Evolutionary conservation across 2,797 vertebrate species (phyloP).

Genomic region (Thamnophis elegans): DNA sequence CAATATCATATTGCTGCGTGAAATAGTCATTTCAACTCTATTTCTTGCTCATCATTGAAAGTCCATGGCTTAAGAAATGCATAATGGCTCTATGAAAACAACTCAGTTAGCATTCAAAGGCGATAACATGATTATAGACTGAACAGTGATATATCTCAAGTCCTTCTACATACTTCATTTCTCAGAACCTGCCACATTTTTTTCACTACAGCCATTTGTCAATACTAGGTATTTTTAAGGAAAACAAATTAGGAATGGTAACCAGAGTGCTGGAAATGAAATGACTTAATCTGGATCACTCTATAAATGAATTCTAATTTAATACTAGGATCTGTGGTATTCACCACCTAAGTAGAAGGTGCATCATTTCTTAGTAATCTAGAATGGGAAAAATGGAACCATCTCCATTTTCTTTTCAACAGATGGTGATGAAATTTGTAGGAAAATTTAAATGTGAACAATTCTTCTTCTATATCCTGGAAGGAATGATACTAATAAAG

Average conservation of each 20-base stretch:
- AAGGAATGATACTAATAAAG: background rate
- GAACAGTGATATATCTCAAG: background rate
- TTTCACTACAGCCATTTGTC: background rate
- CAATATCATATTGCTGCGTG: background rate
- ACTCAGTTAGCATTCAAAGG: background rate
- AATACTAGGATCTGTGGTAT: background rate
- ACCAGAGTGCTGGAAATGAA: background rate
- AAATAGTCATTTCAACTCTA: background rate
- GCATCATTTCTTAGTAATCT: background rate
- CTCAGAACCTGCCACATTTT: background rate
- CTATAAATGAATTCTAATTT: background rate
- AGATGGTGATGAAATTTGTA: background rate
- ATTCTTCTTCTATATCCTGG: background rate
- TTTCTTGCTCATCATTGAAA: background rate
- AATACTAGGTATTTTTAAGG: background rate
- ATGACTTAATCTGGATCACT: background rate
- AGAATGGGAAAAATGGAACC: background rate
- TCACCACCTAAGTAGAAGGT: background rate
- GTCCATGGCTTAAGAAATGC: background rate
- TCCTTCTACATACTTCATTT: background rate
- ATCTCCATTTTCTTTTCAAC: background rate
- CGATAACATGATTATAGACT: background rate
- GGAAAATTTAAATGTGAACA: background rate
- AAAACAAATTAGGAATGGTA: background rate
- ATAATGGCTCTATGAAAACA: background rate